Evolutionary conservation across 2,797 vertebrate genomes (phyloP), one percentile per base, ranked within the genome.

Genomic region (Mareca strepera): DNA sequence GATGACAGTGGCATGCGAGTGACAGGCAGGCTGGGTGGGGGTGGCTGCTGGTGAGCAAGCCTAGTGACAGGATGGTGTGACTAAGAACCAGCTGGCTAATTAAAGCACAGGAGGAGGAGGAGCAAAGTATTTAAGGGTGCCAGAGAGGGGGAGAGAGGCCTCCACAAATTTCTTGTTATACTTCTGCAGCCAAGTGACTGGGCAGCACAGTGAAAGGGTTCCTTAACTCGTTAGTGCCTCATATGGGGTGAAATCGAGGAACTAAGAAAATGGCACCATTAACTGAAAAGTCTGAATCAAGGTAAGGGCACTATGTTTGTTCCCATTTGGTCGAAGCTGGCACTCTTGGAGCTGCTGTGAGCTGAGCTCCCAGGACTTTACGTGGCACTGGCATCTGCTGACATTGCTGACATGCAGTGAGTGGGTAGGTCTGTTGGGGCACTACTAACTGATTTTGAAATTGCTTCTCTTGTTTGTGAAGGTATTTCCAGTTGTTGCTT

Each of bases 21-120:
- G 95, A 91, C 93, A 93, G 82, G 89, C 96, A 82, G 76, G 82
- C 84, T 95, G 90, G 90, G 93, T 90, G 96, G 95, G 85, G 94
- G 94, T 82, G 93, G 92, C 84, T 95, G 79, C 66, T 92, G 88
- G 87, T 97, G 93, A 97, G 92, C 92, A 88, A 96, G 91, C 95
- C 88, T 79, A 77, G 92, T 97, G 97, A 96, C 94, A 90, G 84
- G 22, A 75, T 79, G 91, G 76, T 92, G 83, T 97, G 96, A 96
- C 94, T 97, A 96, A 97, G 96, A 94, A 56, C 55, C 82, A 91
- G 48, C 78, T 86, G 82, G 95, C 96, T 97, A 97, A 97, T 97
- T 97, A 97, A 97, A 96, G 96, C 90, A 60, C 72, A 82, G 90
- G n/a, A 83, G 93, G 92, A 95, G 95, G 97, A 95, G 96, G 96